Evolutionary conservation across 2,113 vertebrate genomes (phyloP).

Genomic region (Bos indicus): DNA sequence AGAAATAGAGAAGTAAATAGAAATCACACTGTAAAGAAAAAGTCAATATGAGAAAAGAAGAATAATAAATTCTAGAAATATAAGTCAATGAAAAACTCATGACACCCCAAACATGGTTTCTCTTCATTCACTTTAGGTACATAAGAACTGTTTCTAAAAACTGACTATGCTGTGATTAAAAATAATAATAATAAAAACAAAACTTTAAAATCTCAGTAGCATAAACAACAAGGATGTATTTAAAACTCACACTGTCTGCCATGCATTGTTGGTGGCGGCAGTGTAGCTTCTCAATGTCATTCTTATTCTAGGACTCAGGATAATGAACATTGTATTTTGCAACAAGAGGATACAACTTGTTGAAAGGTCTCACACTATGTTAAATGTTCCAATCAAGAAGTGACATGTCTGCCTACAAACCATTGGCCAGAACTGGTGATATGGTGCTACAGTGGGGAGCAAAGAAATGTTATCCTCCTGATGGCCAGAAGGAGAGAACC

Average conservation of each 20-base stretch:
- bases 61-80: neutral
- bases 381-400: neutral
- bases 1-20: neutral
- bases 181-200: neutral
- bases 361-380: neutral
- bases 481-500: neutral
- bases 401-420: neutral
- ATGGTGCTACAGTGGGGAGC: neutral
- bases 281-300: neutral
- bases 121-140: neutral
- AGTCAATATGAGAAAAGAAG: neutral
- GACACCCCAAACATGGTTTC: neutral
- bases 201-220: neutral
- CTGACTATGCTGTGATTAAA: neutral
- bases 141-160: neutral
- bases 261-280: fast-evolving
- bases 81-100: neutral
- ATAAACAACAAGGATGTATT: neutral
- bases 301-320: neutral
- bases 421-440: neutral
- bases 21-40: neutral
- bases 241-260: neutral
- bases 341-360: neutral
- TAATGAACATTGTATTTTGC: neutral
- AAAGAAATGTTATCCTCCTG: neutral